Conservation (phyloP, 2,797 vertebrate species). For the Halcyon smyrnensis region DNA sequence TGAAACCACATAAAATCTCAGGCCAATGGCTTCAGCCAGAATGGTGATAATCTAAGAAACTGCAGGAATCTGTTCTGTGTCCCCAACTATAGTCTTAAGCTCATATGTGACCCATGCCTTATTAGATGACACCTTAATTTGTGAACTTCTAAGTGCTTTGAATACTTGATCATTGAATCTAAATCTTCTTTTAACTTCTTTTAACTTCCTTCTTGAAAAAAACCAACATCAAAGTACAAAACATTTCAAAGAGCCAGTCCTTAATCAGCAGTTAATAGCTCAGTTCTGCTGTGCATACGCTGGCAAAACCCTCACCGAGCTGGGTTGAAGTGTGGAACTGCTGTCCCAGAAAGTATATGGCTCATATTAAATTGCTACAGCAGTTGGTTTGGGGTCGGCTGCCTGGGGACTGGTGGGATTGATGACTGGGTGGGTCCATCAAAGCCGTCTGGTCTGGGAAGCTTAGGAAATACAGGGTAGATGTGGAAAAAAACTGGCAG, state of each 20-base stretch:
- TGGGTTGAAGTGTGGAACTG: not conserved
- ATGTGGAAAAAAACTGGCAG: not conserved
- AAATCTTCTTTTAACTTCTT: slow-evolving; percentile 41
- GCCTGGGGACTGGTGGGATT: not conserved
- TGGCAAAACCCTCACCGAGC: not conserved
- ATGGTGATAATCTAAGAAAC: not conserved
- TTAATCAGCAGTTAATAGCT: slow-evolving; percentile 49
- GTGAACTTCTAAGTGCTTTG: not conserved
- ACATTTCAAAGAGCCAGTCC: slow-evolving; percentile 5
- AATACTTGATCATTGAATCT: slow-evolving; percentile 19
- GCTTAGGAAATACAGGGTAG: not conserved
- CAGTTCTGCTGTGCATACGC: not conserved
- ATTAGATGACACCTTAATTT: slow-evolving; percentile 16
- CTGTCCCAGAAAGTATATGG: not conserved
- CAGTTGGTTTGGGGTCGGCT: not conserved
- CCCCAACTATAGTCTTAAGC: not conserved
- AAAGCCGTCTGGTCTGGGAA: not conserved
- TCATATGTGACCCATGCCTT: not conserved
- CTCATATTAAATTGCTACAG: not conserved
- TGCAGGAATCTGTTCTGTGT: not conserved
- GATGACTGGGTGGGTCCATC: not conserved
- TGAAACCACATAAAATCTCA: not conserved
- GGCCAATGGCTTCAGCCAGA: not conserved
- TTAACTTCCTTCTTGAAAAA: slow-evolving; percentile 21
- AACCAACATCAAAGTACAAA: slow-evolving; percentile 29